Evolutionary conservation across 2,888 invertebrate species (phyloP).

Genomic region (Calameuta pallipes): DNA sequence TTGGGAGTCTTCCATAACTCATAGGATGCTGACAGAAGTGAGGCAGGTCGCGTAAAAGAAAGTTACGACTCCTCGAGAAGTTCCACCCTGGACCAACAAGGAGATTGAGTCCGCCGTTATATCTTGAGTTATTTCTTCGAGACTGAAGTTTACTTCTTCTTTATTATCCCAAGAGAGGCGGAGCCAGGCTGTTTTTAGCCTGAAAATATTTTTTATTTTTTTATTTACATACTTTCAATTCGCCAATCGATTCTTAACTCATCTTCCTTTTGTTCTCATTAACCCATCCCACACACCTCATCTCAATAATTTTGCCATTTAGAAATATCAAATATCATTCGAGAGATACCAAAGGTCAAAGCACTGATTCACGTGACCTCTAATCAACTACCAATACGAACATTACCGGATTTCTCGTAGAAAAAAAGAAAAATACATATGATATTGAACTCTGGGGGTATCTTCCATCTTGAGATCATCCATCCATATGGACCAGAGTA

Average conservation of each 20-base stretch:
- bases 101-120: conserved; percentile 21
- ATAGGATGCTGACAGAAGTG: conserved; percentile 43
- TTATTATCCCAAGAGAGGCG: conserved; percentile 8
- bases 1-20: conserved; percentile 34
- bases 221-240: not conserved
- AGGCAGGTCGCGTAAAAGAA: conserved; percentile 47
- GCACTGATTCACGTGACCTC: not conserved
- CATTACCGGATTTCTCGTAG: not conserved
- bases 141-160: conserved; percentile 9
- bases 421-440: not conserved
- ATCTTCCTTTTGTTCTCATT: not conserved
- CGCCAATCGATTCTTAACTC: not conserved
- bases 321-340: not conserved
- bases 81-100: conserved; percentile 2
- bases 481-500: not conserved
- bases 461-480: not conserved
- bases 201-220: not conserved
- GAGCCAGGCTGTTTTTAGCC: not conserved
- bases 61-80: conserved; percentile 29
- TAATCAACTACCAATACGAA: not conserved
- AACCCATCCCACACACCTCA: not conserved
- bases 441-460: too few relatives aligned
- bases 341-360: not conserved
- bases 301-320: not conserved
- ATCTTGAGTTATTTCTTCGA: conserved; percentile 17